Conservation (phyloP, 2,888 invertebrate species). For the Leucophenga montana region DNA sequence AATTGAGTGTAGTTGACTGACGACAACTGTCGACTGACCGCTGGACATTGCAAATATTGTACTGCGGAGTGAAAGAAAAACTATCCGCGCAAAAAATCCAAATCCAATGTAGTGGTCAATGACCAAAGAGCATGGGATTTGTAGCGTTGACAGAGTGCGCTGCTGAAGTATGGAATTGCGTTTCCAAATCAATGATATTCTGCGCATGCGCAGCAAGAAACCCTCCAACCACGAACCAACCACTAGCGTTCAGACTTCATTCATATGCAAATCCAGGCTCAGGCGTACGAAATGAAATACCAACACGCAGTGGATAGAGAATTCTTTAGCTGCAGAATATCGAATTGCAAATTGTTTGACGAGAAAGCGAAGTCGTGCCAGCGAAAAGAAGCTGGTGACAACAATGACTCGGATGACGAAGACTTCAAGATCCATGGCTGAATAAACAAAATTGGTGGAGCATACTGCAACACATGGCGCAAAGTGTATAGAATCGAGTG, state of each 20-base stretch:
- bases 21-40: conserved; percentile 11
- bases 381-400: conserved; percentile 6
- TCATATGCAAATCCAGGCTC: conserved; percentile 63
- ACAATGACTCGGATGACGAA: not conserved
- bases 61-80: too few species aligned
- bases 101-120: conserved; percentile 26
- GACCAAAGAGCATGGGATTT: conserved; percentile 32
- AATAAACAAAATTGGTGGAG: conserved; percentile 9
- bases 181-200: conserved; percentile 52
- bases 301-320: conserved; percentile 49
- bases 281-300: conserved; percentile 61
- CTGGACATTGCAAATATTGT: conserved; percentile 19
- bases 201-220: conserved; percentile 39
- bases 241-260: conserved; percentile 43
- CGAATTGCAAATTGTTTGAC: conserved; percentile 59
- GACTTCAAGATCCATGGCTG: conserved; percentile 5
- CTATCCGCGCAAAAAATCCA: conserved; percentile 3
- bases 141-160: conserved; percentile 50
- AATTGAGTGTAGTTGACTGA: conserved; percentile 47
- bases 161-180: conserved; percentile 48
- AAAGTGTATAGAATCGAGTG: conserved; percentile 13
- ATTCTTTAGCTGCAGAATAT: conserved; percentile 48
- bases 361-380: not conserved
- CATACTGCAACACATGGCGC: conserved; percentile 4
- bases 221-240: conserved; percentile 21